Evolutionary conservation across 2,888 invertebrate genomes (phyloP).

Genomic region (Stenichneumon culpator): DNA sequence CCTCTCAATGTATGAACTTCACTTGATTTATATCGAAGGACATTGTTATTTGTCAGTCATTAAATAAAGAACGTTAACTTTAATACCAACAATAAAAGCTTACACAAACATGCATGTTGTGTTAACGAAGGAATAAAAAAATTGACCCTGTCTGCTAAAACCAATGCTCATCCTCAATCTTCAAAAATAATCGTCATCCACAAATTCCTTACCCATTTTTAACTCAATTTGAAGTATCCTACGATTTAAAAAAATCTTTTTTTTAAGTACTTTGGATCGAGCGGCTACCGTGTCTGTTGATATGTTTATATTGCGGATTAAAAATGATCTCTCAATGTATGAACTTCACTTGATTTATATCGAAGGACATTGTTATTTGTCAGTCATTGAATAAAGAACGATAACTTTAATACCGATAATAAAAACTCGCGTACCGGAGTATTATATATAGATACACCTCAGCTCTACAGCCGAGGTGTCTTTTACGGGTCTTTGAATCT

Average conservation of each 20-base stretch:
- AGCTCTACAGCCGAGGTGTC: neutral
- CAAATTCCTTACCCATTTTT: slow-evolving; percentile 1
- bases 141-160: neutral
- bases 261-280: too few species aligned
- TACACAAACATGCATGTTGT: neutral
- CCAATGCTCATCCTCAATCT: neutral
- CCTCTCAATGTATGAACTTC: neutral
- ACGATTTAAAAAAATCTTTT: neutral
- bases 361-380: slow-evolving; percentile 7
- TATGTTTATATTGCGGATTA: neutral
- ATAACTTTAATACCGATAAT: neutral
- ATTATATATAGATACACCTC: neutral
- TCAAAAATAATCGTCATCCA: neutral
- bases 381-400: neutral
- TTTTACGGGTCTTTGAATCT: neutral
- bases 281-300: too few species aligned
- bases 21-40: slow-evolving; percentile 16
- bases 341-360: slow-evolving; percentile 20
- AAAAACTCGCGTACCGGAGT: neutral
- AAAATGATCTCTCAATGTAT: neutral
- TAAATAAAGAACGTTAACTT: neutral
- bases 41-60: slow-evolving; percentile 3
- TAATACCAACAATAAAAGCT: neutral
- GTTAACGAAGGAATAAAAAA: neutral
- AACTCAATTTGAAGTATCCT: neutral